Percentiles rank a stretch among this genome's conserved stretches.
phyloP scores from a whole-genome alignment of 2,113 vertebrate genomes.

The Piaya cayana region DNA sequence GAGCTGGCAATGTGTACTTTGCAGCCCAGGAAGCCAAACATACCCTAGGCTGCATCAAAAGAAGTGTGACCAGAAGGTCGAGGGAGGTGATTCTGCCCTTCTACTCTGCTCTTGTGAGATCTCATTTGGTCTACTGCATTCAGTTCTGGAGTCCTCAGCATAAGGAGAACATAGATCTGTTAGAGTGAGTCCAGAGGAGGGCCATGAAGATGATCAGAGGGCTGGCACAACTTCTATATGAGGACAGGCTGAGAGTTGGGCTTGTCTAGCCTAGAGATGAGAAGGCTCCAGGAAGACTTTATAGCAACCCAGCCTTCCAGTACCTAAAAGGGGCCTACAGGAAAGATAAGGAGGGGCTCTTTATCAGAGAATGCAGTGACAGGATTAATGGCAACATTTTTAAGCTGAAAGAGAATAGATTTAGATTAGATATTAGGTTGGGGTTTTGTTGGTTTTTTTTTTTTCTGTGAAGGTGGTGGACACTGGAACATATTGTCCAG shows the following conservation, averaged over 20 bases:
- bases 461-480: neutral
- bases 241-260: neutral
- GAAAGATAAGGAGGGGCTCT: neutral
- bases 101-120: neutral
- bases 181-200: neutral
- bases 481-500: neutral
- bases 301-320: accelerated
- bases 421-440: neutral
- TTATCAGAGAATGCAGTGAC: neutral
- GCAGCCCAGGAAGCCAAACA: too few relatives aligned
- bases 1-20: too few relatives aligned
- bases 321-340: neutral
- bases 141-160: neutral
- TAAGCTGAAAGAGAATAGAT: neutral
- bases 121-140: accelerated
- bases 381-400: accelerated
- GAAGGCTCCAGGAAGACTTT: neutral
- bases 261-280: neutral
- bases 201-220: too few relatives aligned
- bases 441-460: too few relatives aligned
- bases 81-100: neutral
- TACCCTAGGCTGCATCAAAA: too few relatives aligned
- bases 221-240: neutral
- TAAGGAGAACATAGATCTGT: neutral
- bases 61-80: accelerated